Percentiles rank a stretch among this genome's conserved stretches.
Evolutionary conservation across 2,888 invertebrate species (phyloP).

Genomic region (Syrphus vitripennis): DNA sequence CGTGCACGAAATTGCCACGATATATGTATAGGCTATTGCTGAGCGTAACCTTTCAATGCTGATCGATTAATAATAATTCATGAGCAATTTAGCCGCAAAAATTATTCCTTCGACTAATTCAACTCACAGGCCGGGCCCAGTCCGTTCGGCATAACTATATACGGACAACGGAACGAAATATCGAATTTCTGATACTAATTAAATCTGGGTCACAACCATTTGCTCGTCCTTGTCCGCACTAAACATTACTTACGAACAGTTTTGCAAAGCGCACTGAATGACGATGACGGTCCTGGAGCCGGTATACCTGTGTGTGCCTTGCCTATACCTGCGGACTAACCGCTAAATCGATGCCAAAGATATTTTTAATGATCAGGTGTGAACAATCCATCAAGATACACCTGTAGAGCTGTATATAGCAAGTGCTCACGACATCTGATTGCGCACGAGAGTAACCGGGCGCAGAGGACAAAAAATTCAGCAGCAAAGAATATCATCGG

Average conservation of each 20-base stretch:
- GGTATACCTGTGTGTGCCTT: background rate
- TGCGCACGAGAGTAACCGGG: slow-evolving; percentile 60
- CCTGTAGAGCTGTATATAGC: slow-evolving; percentile 56
- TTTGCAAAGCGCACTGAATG: slow-evolving; percentile 43
- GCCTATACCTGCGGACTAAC: slow-evolving; percentile 21
- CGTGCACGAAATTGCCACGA: slow-evolving; percentile 60
- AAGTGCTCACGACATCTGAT: slow-evolving; percentile 68
- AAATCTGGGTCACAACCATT: slow-evolving; percentile 65
- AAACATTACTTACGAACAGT: slow-evolving; percentile 26
- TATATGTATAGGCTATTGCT: background rate
- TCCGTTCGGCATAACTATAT: no score
- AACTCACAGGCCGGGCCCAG: background rate
- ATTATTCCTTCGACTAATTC: slow-evolving; percentile 62
- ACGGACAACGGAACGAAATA: background rate
- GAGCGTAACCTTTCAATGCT: slow-evolving; percentile 44
- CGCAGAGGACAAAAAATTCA: background rate
- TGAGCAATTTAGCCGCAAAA: slow-evolving; percentile 51
- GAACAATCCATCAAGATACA: slow-evolving; percentile 71
- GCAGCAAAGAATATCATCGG: slow-evolving; percentile 3
- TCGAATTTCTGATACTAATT: slow-evolving; percentile 58
- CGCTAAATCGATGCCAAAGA: slow-evolving; percentile 67
- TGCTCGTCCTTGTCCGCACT: slow-evolving; percentile 23
- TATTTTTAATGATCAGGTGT: slow-evolving; percentile 70
- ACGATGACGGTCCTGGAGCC: background rate
- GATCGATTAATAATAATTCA: slow-evolving; percentile 65